Conservation (phyloP, 1,140 invertebrate species). For the Drosophila watanabei region DNA sequence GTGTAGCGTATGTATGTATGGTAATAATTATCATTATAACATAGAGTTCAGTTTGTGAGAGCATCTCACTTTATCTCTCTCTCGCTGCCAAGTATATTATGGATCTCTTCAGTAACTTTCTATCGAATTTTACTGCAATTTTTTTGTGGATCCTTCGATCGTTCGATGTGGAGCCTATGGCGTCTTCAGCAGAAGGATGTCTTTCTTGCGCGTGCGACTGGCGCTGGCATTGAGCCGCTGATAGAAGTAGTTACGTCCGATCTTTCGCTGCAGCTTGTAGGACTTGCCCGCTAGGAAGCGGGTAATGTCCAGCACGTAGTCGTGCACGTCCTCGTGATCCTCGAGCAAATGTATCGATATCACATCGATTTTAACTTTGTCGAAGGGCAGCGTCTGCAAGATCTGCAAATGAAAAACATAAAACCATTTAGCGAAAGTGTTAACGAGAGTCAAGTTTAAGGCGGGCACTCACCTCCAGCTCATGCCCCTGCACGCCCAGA, state of each 20-base stretch:
- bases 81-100: slow-evolving; percentile 23
- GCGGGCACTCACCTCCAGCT: slow-evolving; percentile 85
- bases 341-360: slow-evolving; percentile 86
- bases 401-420: slow-evolving; percentile 71
- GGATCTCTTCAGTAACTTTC: slow-evolving; percentile 42
- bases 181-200: slow-evolving; percentile 81
- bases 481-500: slow-evolving; percentile 89
- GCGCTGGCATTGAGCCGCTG: slow-evolving; percentile 72
- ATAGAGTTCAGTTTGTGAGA: slow-evolving; percentile 69
- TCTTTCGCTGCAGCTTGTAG: slow-evolving; percentile 80
- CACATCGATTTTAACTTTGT: slow-evolving; percentile 86
- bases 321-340: slow-evolving; percentile 75
- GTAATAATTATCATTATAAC: slow-evolving; percentile 81
- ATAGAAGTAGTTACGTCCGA: slow-evolving; percentile 84
- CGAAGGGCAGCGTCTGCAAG: slow-evolving; percentile 87
- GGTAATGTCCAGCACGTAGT: slow-evolving; percentile 80
- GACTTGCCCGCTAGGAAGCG: slow-evolving; percentile 82
- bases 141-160: slow-evolving; percentile 21
- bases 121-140: slow-evolving; percentile 19
- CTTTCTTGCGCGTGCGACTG: slow-evolving; percentile 83
- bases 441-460: not conserved
- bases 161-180: slow-evolving; percentile 47
- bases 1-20: slow-evolving; percentile 59
- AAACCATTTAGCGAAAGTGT: slow-evolving; percentile 37
- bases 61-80: slow-evolving; percentile 20